Percentiles rank a stretch among this genome's conserved stretches.
Conservation (phyloP, 1,140 invertebrate species). For the Antheraea pernyi region DNA sequence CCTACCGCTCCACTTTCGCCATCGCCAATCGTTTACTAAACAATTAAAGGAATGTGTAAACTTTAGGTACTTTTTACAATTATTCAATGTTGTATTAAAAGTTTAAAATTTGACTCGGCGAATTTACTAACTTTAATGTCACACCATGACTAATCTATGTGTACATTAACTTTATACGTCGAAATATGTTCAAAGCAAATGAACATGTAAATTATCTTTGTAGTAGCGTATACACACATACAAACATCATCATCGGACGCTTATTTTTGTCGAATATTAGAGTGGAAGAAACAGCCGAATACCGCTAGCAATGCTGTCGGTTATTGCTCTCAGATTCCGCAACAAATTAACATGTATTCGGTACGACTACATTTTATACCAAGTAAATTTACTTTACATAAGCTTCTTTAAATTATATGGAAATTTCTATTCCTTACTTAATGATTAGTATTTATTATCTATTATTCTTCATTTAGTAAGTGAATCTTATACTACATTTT, state of each 20-base stretch:
- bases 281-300: slow-evolving; percentile 71
- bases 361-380: slow-evolving; percentile 74
- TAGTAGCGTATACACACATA: slow-evolving; percentile 34
- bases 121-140: slow-evolving; percentile 1
- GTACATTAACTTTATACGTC: slow-evolving; percentile 57
- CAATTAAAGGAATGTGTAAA: too few relatives aligned
- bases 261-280: slow-evolving; percentile 75
- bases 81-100: not conserved
- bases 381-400: slow-evolving; percentile 63
- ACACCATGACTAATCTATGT: slow-evolving; percentile 50
- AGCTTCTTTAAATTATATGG: slow-evolving; percentile 32
- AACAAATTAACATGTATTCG: slow-evolving; percentile 79
- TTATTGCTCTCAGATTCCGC: slow-evolving; percentile 78
- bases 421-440: not conserved
- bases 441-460: not conserved
- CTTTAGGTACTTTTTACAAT: too few relatives aligned
- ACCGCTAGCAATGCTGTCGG: slow-evolving; percentile 71
- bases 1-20: too few relatives aligned
- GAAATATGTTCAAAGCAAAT: slow-evolving; percentile 49
- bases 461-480: too few relatives aligned
- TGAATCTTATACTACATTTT: not conserved
- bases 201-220: slow-evolving; percentile 40
- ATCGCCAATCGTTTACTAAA: too few relatives aligned
- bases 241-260: slow-evolving; percentile 41
- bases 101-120: not conserved